These are phyloP conservation scores for Saguinus midas DNA, from an alignment of 2,113 vertebrate genomes.

Conservation along the genomic window DNA sequence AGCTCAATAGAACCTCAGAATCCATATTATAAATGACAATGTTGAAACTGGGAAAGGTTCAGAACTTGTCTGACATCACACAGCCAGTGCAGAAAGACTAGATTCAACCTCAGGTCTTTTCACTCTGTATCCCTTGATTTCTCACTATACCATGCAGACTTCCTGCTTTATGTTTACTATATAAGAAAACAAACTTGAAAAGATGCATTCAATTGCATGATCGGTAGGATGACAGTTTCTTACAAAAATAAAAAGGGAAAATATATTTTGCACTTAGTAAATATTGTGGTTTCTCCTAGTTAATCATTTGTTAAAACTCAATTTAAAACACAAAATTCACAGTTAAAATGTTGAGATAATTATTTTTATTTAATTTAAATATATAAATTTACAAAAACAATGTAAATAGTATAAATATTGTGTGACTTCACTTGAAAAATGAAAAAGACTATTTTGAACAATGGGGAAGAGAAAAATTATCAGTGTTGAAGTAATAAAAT, in stretches of 20 bases:
- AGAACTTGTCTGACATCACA: neutral
- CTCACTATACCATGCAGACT: neutral
- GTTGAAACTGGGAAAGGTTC: neutral
- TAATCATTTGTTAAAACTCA: neutral
- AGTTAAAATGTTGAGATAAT: neutral
- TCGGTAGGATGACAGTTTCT: neutral
- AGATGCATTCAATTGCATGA: neutral
- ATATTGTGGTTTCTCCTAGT: neutral
- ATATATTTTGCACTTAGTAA: neutral
- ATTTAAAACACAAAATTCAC: slow-evolving; percentile 27
- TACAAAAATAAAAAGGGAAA: slow-evolving; percentile 11
- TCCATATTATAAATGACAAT: neutral
- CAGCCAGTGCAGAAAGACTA: too few species aligned
- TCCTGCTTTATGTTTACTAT: neutral
- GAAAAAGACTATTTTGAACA: slow-evolving; percentile 22
- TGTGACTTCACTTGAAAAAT: neutral
- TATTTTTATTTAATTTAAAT: neutral
- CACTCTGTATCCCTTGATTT: neutral
- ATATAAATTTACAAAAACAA: neutral
- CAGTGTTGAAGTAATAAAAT: neutral
- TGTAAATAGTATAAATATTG: neutral
- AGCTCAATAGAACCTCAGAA: neutral
- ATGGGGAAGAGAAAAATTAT: neutral
- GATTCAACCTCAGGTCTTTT: neutral
- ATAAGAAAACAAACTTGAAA: neutral